Evolutionary conservation across 2,797 vertebrate genomes (phyloP), one percentile per base, ranked within the genome.

Genomic region (Cryptoprocta ferox): DNA sequence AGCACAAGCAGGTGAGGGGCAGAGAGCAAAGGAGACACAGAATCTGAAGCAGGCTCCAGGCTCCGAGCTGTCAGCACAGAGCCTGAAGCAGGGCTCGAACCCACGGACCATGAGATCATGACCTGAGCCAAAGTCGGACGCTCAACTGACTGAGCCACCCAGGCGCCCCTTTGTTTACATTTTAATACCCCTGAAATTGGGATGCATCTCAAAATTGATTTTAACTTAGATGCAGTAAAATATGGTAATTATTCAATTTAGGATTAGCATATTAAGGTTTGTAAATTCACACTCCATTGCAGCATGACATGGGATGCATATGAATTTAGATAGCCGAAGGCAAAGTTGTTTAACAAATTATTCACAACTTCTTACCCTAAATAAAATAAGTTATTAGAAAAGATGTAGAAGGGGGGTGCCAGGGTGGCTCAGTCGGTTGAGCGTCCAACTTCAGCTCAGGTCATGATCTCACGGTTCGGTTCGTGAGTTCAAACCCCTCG

Each of bases 141-240:
- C 42, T 45, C 42, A 45, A 45, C 42, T 45, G 42, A 45, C 42
- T 45, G 8, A 45, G 42, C 42, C 42, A 45, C 42, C 42, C 42
- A 45, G 10, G 42, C 42, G 8, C 42, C 42, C 10, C 42, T 66
- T 37, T 70, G 83, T 89, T 95, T 50, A 89, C 53, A 89, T 80
- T 96, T 87, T 90, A 87, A 76, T 92, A 65, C 93, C 35, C 13
- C 53, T 93, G 63, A 75, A 91, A 80, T 80, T 84, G 15, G 28
- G 32, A 61, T 71, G 7, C 35, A 68, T 94, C 37, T 95, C 65
- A 87, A 26, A 89, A 53, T 68, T 32, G 39, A 37, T 80, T 91
- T 30, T 87, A 78, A 87, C 75, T 97, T 94, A 93, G 45, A 76
- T 18, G 93, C 76, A 94, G 24, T 68, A 66, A 97, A 95, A 76